Base-by-base conservation (phyloP, 2,797 vertebrate genomes). In the Phyllotis vaccarum region DNA sequence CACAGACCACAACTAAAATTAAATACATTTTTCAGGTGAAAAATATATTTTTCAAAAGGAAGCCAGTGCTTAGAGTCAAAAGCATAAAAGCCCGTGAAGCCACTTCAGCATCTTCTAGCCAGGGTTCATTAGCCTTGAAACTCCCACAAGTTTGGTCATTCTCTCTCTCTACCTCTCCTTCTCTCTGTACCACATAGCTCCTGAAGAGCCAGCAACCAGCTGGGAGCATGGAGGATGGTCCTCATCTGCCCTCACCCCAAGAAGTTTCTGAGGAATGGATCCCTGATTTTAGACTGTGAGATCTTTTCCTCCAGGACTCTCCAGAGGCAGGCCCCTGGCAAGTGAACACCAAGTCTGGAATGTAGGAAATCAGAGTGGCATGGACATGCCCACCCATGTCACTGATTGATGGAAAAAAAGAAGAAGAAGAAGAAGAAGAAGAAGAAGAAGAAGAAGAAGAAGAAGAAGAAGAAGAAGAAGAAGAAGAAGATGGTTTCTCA, bases 251-350 rank as follows among this genome's bases (percentile, higher is more conserved):
- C 88, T 90, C 95, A 34, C 13, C 82, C 95, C 96, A 90, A 46
- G 79, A 94, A 92, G 94, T 95, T 90, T 81, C 95, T 95, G 97
- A 98, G 97, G 96, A 98, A 43, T 37, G 70, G 96, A 93, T 96
- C 89, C 95, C 96, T 88, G 96, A 94, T 98, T 98, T 97, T 97
- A 97, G 97, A 98, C 97, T 96, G 92, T 94, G 98, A 96, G 68
- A 91, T 98, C 95, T 95, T 95, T 97, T 83, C 96, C 98, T 96
- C 96, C 91, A 96, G 94, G 92, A 97, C 95, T 95, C 80, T 97
- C 98, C 97, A 98, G 98, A 98, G 98, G 98, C 98, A 97, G 98
- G 97, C 97, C 97, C 96, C 98, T 98, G 98, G 97, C 95, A 93
- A 97, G 97, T 78, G 96, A 98, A 97, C 96, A 95, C 74, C 46